Evolutionary conservation across 1,140 invertebrate genomes (phyloP).

Genomic region (Drosophila lacertosa): DNA sequence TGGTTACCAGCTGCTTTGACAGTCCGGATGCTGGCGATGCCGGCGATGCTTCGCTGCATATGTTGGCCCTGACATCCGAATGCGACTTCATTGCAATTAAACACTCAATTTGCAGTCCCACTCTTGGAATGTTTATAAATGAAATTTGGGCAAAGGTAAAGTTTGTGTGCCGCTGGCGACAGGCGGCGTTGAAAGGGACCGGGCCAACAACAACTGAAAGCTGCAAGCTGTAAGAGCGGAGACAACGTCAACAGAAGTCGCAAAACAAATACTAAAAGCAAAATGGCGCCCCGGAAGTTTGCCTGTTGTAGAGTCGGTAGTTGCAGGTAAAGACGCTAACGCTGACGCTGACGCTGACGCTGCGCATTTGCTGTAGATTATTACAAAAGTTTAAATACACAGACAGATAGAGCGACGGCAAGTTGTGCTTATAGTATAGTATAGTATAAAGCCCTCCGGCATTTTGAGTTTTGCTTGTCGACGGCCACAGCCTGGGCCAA

Average conservation of each 20-base stretch:
- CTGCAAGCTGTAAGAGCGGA: conserved; percentile 41
- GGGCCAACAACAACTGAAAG: conserved; percentile 18
- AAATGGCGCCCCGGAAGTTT: conserved; percentile 71
- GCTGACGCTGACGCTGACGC: conserved; percentile 44
- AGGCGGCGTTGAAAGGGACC: not conserved
- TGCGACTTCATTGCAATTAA: conserved; percentile 71
- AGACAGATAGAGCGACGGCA: conserved; percentile 51
- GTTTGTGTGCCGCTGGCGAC: conserved; percentile 54
- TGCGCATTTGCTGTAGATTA: conserved; percentile 78
- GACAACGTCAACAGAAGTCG: conserved; percentile 74
- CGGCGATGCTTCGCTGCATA: conserved; percentile 37
- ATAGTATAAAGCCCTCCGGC: conserved; percentile 61
- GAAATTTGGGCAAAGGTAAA: conserved; percentile 77
- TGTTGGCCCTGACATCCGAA: conserved; percentile 53
- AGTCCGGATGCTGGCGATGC: not conserved
- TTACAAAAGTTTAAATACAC: conserved; percentile 80
- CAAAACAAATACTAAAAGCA: conserved; percentile 76
- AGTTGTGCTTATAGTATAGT: conserved; percentile 34
- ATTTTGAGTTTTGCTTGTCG: conserved; percentile 64
- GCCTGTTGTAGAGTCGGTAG: conserved; percentile 26
- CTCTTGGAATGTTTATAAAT: conserved; percentile 66
- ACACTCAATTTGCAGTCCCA: conserved; percentile 72
- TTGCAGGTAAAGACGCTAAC: conserved; percentile 44
- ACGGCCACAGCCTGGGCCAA: conserved; percentile 20
- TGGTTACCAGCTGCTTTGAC: conserved; percentile 18